Base-by-base conservation (phyloP, 2,797 vertebrate species). In the Channallabes apus region DNA sequence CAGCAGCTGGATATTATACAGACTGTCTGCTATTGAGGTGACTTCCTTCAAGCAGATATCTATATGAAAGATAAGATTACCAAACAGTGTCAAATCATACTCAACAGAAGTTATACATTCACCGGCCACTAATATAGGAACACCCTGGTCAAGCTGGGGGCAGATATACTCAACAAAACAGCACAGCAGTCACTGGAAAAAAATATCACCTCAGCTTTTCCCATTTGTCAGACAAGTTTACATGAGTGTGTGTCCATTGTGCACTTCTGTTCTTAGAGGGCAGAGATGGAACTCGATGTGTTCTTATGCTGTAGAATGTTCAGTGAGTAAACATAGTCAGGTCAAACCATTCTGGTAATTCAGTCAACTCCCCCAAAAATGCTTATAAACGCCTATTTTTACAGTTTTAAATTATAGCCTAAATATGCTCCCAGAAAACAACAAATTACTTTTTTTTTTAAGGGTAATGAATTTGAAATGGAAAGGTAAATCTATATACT, bases 1-100 rank as follows among this genome's bases (percentile, higher is more conserved):
- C 89, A 99, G 90, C 27, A 99, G 96, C 86, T 98, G 97, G 85
- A 99, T 98, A 88, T 99, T 99, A 88, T 98, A 98, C 86, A 99
- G 94, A 86, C 97, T 99, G 92, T 99, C 98, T 4, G 98, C 98
- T 82, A 98, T 96, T 0, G 98, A 99, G 0, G 96, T 94, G 6
- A 96, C 96, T 93, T 99, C 98, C 95, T 99, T 99, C 93, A 99
- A 92, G 92, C 97, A 99, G 90, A 99, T 96, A 92, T 99, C 98
- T 99, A 85, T 88, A 89, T 61, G 88, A 84, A 87, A 82, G 17
- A 82, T 91, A 82, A 88, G 75, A 85, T 84, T 78, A 80, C 22
- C 59, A 86, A 78, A 35, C 35, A 35, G 35, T 35, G 35, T 35
- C 35, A 35, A 35, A 35, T 35, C 75, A 84, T 81, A 83, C 62